Base-by-base conservation (phyloP, 2,113 vertebrate genomes). In the Pterophyllum scalare region DNA sequence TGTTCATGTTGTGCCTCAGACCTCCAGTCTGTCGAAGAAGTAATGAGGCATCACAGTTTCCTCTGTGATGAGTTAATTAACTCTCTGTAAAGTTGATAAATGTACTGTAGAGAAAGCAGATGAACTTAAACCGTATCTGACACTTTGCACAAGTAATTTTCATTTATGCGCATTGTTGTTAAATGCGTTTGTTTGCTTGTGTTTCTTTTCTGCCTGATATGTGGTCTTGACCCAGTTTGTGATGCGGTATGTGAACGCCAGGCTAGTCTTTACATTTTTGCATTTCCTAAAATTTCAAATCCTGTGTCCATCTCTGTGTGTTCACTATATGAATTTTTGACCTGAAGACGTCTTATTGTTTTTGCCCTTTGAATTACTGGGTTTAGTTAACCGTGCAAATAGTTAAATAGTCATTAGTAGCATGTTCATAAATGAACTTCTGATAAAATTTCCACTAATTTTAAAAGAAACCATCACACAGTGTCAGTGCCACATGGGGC, bases 1-100 rank as follows among this genome's bases (percentile, higher is more conserved):
- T 52, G 77, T 24, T 52, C 31, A 31, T 65, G 64, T 75, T 70
- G 33, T 19, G 24, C 77, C 49, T 81, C 80, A 77, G 59, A 65
- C 17, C 86, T 85, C 54, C 40, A 65, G 70, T 77, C 62, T 90
- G 83, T 85, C 12, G 3, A 77, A 60, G 72, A 84, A 54, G 80
- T 88, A 92, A 92, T 88, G 89, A 92, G 83, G 38, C 84, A 2
- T 80, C 64, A 52, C 40, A 46, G 84, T 88, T 89, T 80, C 80
- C 6, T 1, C 85, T 86, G 87, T 86, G 79, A 81, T 52, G 67
- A 76, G 54, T 83, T 83, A 83, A 86, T 93, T 75, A 77, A 75
- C 84, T 79, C 62, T 59, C 46, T 87, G 65, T 84, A 60, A 81
- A 62, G 82, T 81, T 86, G 78, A 79, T 74, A 70, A 79, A 77